Base-by-base conservation (phyloP, 1,140 invertebrate genomes). In the Chironomus striatipennis region DNA sequence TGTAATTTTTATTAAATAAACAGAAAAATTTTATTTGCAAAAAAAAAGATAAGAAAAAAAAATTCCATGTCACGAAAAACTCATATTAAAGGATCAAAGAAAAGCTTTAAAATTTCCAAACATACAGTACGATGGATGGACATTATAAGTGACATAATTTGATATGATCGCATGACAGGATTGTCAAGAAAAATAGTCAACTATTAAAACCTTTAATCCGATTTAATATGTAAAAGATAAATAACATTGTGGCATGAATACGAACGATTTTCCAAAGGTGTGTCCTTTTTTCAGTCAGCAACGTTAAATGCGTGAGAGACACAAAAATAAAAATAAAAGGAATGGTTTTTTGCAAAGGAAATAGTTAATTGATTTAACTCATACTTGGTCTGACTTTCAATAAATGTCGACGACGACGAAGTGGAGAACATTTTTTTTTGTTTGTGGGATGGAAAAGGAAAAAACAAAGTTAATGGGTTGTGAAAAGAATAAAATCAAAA, bases 301-400 rank as follows among this genome's bases (percentile, higher is more conserved):
- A 57, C 9, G 47, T 57, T 12, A 57, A 57, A 57, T 57, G 47
- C 47, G 47, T 57, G 47, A 57, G 47, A 10, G 8, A n/a, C n/a
- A n/a, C n/a, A n/a, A n/a, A n/a, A n/a, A n/a, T n/a, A n/a, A 57
- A n/a, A n/a, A 34, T 34, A 34, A 34, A 57, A 57, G 47, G 47
- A 57, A 57, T 57, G 47, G 47, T 57, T 47, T 34, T 34, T 57
- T 4, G 47, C 47, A 57, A n/a, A n/a, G 47, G 47, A 57, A 57
- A 57, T 57, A n/a, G 12, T 57, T 57, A 57, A 57, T 57, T 57
- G 47, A 57, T 57, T 57, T 57, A 57, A 57, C 47, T 57, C n/a
- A 57, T n/a, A 57, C 47, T 57, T 57, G 4, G 47, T 34, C 24
- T 34, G 24, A 34, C 24, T 34, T 34, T 34, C 24, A 34, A 34